Base-by-base conservation (phyloP, 2,888 invertebrate species). In the Latrodectus elegans region DNA sequence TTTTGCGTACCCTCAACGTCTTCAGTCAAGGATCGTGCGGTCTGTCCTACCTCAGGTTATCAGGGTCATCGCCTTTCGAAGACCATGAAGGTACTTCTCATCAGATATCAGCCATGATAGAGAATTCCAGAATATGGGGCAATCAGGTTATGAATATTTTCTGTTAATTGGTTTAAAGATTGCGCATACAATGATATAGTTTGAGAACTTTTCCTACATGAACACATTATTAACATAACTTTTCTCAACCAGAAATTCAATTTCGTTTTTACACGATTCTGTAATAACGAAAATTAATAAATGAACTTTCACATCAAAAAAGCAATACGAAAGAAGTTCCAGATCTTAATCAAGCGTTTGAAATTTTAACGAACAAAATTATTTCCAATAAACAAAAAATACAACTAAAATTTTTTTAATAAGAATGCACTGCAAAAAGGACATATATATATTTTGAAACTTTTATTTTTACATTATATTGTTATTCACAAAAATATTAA, bases 21-120 rank as follows among this genome's bases (percentile, higher is more conserved):
- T 77, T 65, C 78, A 73, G 72, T 78, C 84, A 84, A 84, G 84
- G 84, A 72, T 82, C 64, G 38, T 17, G 70, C 26, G 82, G 82
- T 60, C 82, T 76, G 17, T 82, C 53, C 65, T 82, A 55, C 55
- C 75, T 17, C n/a, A 68, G 75, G 70, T 70, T 75, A 76, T 82
- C 75, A 70, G 75, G 82, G 74, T 82, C 75, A 82, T 82, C 82
- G 52, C 75, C 74, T 60, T 22, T 12, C 22, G 51, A 51, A 70
- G 22, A 55, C 52, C 49, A 17, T 51, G 79, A 79, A 79, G 65
- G 53, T 64, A 73, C 17, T 51, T 12, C 9, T 80, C 80, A 51
- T 80, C 72, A 71, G 64, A 72, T 72, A 77, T 52, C n/a, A n/a
- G 55, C 14, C 64, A 60, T 60, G 60, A 60, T 68, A 8, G 55